Base-by-base conservation (phyloP, 2,797 vertebrate species). In the Schizopygopsis malacanthus region DNA sequence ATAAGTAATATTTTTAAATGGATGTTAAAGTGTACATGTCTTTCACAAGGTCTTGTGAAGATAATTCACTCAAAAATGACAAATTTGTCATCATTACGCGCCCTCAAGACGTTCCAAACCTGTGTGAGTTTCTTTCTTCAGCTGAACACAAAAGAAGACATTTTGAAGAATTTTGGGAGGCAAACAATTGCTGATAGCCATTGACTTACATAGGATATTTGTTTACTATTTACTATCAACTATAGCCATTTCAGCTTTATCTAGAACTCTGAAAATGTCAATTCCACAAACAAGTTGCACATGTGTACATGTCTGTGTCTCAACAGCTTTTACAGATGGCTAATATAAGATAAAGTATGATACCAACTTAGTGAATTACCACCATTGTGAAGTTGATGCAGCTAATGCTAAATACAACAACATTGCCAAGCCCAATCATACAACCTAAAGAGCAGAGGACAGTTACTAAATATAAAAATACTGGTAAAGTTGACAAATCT, bases 91-190 rank as follows among this genome's bases (percentile, higher is more conserved):
- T 28, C 13, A 63, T 15, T 63, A 25, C 25, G 15, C 12, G 5
- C 4, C 4, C 59, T 63, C 59, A 28, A 25, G 59, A 9, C 7
- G 20, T 28, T 63, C 25, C 59, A 63, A 63, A 63, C 59, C 59
- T 63, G n/a, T 63, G n/a, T 11, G n/a, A 63, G 11, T 28, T 63
- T 61, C n/a, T 61, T 25, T 61, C 59, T 61, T 61, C 59, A 25
- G 59, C 1, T 61, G n/a, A 61, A 4, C 22, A 63, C 59, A 63
- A 13, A 63, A 63, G 11, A 56, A 56, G 20, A 63, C 25, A 63
- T 63, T 28, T 63, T 63, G 59, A 63, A 63, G n/a, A 63, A 63
- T 63, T 63, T 25, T 63, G n/a, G n/a, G 59, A 63, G 13, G n/a
- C 59, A 63, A 63, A 63, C n/a, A 61, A 25, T 61, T 63, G 56